A percentile compares a stretch with the other conserved stretches of the same genome.
These are phyloP conservation scores for Hydrotaea diabolus DNA, from an alignment of 2,888 invertebrate species.

Conservation along the genomic window DNA sequence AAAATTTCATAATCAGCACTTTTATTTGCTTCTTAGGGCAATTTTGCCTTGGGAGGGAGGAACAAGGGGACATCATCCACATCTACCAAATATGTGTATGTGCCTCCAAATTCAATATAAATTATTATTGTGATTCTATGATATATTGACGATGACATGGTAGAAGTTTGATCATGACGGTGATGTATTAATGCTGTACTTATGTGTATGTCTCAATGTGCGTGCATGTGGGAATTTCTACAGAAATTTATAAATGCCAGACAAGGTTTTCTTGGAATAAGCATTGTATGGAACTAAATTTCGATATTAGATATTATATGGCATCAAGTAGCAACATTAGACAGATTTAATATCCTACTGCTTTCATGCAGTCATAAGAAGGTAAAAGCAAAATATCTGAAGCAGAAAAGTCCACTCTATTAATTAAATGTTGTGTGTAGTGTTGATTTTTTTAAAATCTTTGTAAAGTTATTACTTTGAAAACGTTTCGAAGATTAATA, in stretches of 20 bases:
- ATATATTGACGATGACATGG: constrained; percentile 16
- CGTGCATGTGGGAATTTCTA: too few relatives aligned
- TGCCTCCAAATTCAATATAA: constrained; percentile 38
- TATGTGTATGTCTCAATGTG: background rate
- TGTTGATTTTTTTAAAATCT: background rate
- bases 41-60: background rate
- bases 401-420: background rate
- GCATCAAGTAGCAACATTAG: too few relatives aligned
- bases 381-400: too few relatives aligned
- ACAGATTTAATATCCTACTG: too few relatives aligned
- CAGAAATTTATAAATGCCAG: background rate
- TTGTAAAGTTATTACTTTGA: too few relatives aligned
- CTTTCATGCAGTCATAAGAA: too few relatives aligned
- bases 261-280: background rate
- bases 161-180: background rate
- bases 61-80: background rate
- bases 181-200: background rate
- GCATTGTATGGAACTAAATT: background rate
- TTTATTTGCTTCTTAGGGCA: constrained; percentile 24
- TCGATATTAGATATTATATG: background rate
- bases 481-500: too few relatives aligned
- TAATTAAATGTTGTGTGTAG: background rate
- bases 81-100: background rate
- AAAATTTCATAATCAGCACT: constrained; percentile 53
- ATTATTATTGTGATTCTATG: constrained; percentile 34